Conservation (phyloP, 2,888 invertebrate species). For the Ischnura elegans region DNA sequence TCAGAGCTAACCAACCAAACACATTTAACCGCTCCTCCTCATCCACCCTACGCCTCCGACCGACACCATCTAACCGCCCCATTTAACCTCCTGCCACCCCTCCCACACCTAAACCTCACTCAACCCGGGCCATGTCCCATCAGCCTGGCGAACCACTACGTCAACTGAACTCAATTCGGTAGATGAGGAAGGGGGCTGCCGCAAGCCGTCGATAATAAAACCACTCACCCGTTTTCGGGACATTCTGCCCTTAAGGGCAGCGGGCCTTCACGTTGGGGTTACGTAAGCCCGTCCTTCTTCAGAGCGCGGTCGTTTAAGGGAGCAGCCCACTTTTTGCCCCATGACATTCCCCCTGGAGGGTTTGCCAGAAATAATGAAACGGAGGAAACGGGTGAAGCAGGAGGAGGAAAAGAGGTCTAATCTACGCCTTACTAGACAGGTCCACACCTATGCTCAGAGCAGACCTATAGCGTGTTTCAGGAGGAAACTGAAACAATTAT, state of each 20-base stretch:
- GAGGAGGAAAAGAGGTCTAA: too few relatives aligned
- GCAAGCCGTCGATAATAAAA: neutral
- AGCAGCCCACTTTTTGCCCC: neutral
- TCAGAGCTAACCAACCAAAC: neutral
- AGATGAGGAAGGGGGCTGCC: too few relatives aligned
- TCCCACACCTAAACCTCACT: neutral
- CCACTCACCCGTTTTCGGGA: neutral
- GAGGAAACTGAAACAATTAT: too few relatives aligned
- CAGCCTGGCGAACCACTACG: neutral
- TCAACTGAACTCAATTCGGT: neutral
- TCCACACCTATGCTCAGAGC: too few relatives aligned
- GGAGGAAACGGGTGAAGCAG: too few relatives aligned
- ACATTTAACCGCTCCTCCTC: neutral
- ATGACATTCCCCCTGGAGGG: neutral
- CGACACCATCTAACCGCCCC: neutral
- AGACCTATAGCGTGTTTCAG: too few relatives aligned
- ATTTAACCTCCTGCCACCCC: neutral
- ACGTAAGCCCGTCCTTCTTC: too few relatives aligned
- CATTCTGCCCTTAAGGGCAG: neutral
- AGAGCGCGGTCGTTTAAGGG: neutral
- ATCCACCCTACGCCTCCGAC: neutral
- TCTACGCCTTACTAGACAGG: too few relatives aligned
- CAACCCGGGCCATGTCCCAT: too few relatives aligned
- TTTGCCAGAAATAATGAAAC: too few relatives aligned
- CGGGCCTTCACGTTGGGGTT: neutral